Evolutionary conservation across 2,113 vertebrate genomes (phyloP).

Genomic region (Emydocephalus ijimae): DNA sequence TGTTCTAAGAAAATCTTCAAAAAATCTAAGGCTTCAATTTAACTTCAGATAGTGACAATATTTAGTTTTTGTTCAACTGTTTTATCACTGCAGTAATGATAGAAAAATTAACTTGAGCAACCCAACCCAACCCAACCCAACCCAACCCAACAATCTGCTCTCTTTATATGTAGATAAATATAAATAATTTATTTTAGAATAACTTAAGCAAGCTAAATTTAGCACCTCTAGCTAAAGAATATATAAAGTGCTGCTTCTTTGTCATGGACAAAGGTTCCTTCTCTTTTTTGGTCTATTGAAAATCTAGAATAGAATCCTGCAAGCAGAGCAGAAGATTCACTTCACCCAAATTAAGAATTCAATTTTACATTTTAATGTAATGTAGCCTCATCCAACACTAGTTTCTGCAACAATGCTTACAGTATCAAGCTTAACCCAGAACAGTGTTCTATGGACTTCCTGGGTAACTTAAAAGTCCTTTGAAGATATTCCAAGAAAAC

Average conservation of each 20-base stretch:
- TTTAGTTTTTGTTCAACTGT: constrained; percentile 16
- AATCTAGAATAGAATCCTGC: neutral
- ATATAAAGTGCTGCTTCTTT: neutral
- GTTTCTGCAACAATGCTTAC: neutral
- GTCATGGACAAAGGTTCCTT: neutral
- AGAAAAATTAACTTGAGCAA: neutral
- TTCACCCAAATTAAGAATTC: neutral
- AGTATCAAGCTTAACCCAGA: neutral
- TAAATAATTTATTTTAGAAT: neutral
- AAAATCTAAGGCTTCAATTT: constrained; percentile 25
- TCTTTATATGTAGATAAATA: neutral
- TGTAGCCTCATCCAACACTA: neutral
- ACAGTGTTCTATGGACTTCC: neutral
- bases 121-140: neutral
- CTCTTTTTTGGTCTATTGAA: neutral
- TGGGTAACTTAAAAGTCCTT: neutral
- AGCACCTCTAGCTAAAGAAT: neutral
- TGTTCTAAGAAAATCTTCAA: neutral
- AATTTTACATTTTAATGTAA: neutral
- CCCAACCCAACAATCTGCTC: neutral
- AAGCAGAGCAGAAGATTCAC: neutral
- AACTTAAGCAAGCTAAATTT: neutral
- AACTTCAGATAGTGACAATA: constrained; percentile 32
- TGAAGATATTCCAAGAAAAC: neutral
- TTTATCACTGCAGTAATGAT: constrained; percentile 22